Conservation (phyloP, 30 jellyfish, hydroid and myxozoan genomes). For the Pelagia noctiluca region DNA sequence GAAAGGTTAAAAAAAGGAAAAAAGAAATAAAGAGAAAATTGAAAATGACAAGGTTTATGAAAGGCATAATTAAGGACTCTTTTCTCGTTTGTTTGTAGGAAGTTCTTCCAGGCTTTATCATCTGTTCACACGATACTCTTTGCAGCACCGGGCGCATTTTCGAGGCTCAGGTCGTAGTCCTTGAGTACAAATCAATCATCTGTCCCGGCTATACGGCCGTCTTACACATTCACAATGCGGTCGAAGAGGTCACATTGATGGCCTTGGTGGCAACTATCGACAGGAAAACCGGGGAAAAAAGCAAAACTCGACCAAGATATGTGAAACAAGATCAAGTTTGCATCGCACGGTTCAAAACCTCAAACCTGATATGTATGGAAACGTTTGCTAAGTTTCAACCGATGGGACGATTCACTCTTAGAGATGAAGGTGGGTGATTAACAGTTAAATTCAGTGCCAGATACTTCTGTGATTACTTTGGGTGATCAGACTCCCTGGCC, state of each 20-base stretch:
- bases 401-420: conserved; percentile 98
- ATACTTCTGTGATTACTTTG: background rate
- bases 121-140: conserved; percentile 84
- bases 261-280: conserved; percentile 88
- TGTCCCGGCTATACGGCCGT: conserved; percentile 98
- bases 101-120: conserved; percentile 93
- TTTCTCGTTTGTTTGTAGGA: conserved; percentile 51
- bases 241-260: conserved; percentile 91
- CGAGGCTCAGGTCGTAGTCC: conserved; percentile 95
- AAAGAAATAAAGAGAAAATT: too few relatives aligned
- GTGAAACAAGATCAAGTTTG: conserved; percentile 97
- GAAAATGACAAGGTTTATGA: too few relatives aligned
- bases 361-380: conserved; percentile 92
- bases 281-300: conserved; percentile 92
- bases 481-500: background rate
- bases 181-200: conserved; percentile 95
- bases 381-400: conserved; percentile 91
- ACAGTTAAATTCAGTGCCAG: background rate
- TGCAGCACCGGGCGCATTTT: conserved; percentile 91
- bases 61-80: too few relatives aligned
- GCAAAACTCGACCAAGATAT: conserved; percentile 93
- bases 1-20: too few relatives aligned
- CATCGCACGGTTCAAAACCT: conserved; percentile 95
- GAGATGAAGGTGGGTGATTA: conserved; percentile 93
- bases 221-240: conserved; percentile 98